Conservation (phyloP, 2,888 invertebrate species). For the Sialis fuliginosa region DNA sequence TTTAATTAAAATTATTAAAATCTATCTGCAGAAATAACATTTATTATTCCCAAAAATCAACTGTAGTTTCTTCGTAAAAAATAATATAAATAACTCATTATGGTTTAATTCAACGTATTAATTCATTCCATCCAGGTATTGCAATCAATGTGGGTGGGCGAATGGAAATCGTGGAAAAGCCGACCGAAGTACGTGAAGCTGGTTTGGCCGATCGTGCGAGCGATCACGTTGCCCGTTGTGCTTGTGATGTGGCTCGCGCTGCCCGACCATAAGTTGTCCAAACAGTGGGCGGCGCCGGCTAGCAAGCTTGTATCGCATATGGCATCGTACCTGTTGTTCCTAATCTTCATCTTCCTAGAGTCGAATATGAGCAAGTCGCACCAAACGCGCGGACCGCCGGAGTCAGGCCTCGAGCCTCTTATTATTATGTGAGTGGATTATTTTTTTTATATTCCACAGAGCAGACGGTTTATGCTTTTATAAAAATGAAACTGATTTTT, state of each 20-base stretch:
- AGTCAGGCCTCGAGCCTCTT: conserved; percentile 25
- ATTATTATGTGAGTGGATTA: conserved; percentile 15
- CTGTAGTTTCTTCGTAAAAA: too few relatives aligned
- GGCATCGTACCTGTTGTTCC: conserved; percentile 46
- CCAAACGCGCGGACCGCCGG: conserved; percentile 38
- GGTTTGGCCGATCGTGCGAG: conserved; percentile 20
- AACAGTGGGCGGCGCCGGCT: conserved; percentile 42
- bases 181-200: conserved; percentile 14
- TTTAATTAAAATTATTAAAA: too few relatives aligned
- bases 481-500: too few relatives aligned
- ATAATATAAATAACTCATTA: too few relatives aligned
- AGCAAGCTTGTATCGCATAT: conserved; percentile 54
- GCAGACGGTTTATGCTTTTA: too few relatives aligned
- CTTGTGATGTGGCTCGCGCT: conserved; percentile 24
- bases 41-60: too few relatives aligned
- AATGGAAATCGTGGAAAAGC: conserved; percentile 24
- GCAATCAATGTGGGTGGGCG: conserved; percentile 39
- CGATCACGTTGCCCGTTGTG: conserved; percentile 27
- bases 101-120: background rate
- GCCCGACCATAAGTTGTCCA: conserved; percentile 28
- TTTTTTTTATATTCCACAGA: background rate
- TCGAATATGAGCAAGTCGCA: conserved; percentile 37
- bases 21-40: too few relatives aligned
- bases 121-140: conserved; percentile 21
- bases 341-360: conserved; percentile 39